phyloP scores from a whole-genome alignment of 2,797 vertebrate species.

The Sebastes kiyomatsui region DNA sequence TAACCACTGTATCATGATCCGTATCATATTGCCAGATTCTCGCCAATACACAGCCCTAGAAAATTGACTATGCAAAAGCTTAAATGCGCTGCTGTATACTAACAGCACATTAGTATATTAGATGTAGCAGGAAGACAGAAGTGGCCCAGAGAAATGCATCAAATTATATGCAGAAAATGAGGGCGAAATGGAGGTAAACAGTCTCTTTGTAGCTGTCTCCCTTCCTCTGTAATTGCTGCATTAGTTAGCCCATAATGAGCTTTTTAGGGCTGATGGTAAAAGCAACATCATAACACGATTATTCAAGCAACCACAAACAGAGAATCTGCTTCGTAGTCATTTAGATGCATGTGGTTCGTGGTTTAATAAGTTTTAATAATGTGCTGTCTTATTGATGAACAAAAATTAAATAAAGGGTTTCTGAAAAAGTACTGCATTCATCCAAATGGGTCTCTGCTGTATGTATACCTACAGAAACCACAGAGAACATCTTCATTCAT shows the following conservation, averaged over 20 bases:
- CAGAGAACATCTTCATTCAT: slow-evolving; percentile 14
- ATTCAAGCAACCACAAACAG: slow-evolving; percentile 4
- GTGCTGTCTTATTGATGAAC: background rate
- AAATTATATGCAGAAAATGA: slow-evolving; percentile 12
- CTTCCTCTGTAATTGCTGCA: slow-evolving; percentile 24
- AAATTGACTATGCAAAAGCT: background rate
- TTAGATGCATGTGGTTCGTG: background rate
- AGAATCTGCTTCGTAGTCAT: background rate
- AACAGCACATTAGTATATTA: background rate
- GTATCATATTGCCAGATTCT: background rate
- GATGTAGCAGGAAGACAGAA: background rate
- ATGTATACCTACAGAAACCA: background rate
- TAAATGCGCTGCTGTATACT: background rate
- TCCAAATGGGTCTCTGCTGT: background rate
- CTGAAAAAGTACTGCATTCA: background rate
- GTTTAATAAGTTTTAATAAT: slow-evolving; percentile 7
- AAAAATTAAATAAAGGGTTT: background rate
- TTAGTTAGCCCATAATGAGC: slow-evolving; percentile 28
- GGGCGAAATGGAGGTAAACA: slow-evolving; percentile 3
- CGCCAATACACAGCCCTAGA: background rate
- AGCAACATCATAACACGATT: slow-evolving; percentile 6
- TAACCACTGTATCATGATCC: background rate
- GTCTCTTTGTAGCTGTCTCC: slow-evolving; percentile 16
- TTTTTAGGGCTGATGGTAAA: slow-evolving; percentile 22
- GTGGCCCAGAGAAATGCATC: background rate